Base-by-base conservation (phyloP, 2,888 invertebrate genomes). In the Gymnocheta viridis region DNA sequence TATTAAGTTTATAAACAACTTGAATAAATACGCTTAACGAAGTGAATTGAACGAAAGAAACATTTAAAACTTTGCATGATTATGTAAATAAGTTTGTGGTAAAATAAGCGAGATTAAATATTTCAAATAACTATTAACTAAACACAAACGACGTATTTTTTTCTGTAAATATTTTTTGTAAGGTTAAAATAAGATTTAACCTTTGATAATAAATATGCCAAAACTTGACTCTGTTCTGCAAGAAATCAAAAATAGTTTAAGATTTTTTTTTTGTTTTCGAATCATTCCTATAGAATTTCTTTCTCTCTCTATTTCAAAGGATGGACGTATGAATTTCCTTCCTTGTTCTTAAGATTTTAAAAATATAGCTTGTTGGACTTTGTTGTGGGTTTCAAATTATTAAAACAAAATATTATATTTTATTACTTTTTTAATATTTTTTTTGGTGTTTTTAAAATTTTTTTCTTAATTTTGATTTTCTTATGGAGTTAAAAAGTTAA, bases 331-430 rank as follows among this genome's bases (percentile, higher is more conserved):
- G 29, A 17, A n/a, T 7, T 41, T 19, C 14, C 58, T 35, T 10
- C 19, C 24, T 62, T 4, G 24, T 64, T 17, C 10, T 32, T 69
- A 12, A 27, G 51, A 41, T 69, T 70, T 47, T 70, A 27, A 64
- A 70, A 70, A 70, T 70, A 67, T 58, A 69, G 32, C 32, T 67
- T 54, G 22, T 41, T 56, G 64, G 49, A 35, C 44, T 60, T 76
- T 72, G 44, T 72, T 83, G 60, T 29, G 44, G 47, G 58, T 67
- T 77, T 81, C 62, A 77, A 78, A 84, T 84, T 74, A 84, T 84
- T 84, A 84, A 85, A 82, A 85, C 85, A 82, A 85, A 79, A 76
- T 47, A 79, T 76, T 79, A 66, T 44, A 79, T 82, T 82, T 85
- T 85, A 76, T 79, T 76, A 76, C 51, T 60, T 70, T 79, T 78